Evolutionary conservation across 1,140 invertebrate genomes (phyloP), one percentile per base, ranked within the genome.

Genomic region (Papilio polyxenes): DNA sequence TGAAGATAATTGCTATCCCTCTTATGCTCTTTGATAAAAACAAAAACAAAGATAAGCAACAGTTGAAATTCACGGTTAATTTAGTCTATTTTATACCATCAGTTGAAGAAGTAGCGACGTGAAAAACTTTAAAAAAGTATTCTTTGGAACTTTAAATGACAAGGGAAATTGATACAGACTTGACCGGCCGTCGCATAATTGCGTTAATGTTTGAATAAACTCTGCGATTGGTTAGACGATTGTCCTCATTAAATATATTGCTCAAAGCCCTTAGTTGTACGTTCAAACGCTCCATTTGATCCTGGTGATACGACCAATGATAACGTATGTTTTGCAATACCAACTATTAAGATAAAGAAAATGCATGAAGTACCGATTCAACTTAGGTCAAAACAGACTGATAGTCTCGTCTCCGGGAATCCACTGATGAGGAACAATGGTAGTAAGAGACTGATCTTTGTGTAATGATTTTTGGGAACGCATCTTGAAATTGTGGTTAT

Each of bases 221-320:
- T 72, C 65, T 40, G 13, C 65, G 65, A 72, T 72, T 72, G 65
- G 65, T 72, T 72, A 37, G 31, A 31, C 65, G 31, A 40, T 72
- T 72, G 31, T 72, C 65, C 65, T 72, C 31, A 72, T 72, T 72
- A 37, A 72, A 72, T 37, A 17, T 37, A 17, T 2, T 72, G 65
- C 65, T 72, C 65, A 72, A 72, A 72, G 65, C 65, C 65, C 65
- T 37, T 72, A 40, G 62, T 72, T 17, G 65, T 40, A 37, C 13
- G 65, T 72, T 72, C 65, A 72, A 72, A 72, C 11, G 23, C n/a
- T 62, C 65, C 15, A 72, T 72, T 72, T 72, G 8, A 72, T 72
- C 37, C 31, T 37, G 65, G 23, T 4, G 13, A 40, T 37, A 72
- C 65, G 23, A 31, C 10, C 9, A 7, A 44, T 44, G 40, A 40